Evolutionary conservation across 2,888 invertebrate species (phyloP), one percentile per base, ranked within the genome.

Genomic region (Drosophila sordidula): DNA sequence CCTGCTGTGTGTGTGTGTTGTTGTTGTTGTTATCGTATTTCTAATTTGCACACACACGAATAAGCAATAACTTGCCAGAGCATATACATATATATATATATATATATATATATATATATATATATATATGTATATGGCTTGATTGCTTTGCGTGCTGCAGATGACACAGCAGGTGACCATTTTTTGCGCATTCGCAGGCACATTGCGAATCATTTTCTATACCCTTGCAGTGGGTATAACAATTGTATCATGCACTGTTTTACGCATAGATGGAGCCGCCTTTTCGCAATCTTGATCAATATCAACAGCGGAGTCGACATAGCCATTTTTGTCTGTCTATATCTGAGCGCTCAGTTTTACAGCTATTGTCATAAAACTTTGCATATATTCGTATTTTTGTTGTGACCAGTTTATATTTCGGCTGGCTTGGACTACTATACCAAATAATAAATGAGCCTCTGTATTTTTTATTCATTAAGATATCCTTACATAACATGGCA

Each of bases 41-140:
- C 62, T 58, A 78, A 78, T 78, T 85, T 73, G 51, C 59, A 71
- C 73, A 68, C 79, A 68, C 79, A 61, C 66, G 67, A 68, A 50
- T 57, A 68, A 81, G 61, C 73, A 81, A 68, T 68, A 66, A 72
- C 42, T 34, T 14, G 26, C 34, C 41, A 11, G 11, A 1, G 18
- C 5, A 34, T 16, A n/a, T 6, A 58, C 3, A 42, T 14, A n/a
- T 18, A 4, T n/a, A 2, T n/a, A n/a, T n/a, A n/a, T n/a, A 18
- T 4, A 29, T 61, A 47, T 38, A 2, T 26, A 42, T 14, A 18
- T 18, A 18, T 4, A 29, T 58, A 47, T 34, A 18, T 18, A 18
- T 4, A 29, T 58, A 47, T 34, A 2, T 26, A 18, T 46, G 54
- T 14, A 25, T 36, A 14, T 44, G 25, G 14, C 4, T 18, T 57